These are phyloP conservation scores for Masticophis lateralis DNA, from an alignment of 2,797 vertebrate genomes.

Conservation along the genomic window DNA sequence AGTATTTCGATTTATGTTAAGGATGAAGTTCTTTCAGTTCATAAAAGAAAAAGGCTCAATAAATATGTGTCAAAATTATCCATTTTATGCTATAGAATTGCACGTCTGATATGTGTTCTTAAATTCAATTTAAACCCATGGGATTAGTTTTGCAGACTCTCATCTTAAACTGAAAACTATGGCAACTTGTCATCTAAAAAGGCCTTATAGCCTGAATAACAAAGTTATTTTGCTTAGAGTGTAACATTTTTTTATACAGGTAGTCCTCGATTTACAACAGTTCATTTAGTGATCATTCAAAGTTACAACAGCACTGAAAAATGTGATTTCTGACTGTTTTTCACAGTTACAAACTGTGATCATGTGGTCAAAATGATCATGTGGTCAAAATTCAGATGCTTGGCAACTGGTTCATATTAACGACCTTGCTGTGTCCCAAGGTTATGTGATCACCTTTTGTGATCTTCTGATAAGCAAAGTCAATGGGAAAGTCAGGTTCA, in stretches of 20 bases:
- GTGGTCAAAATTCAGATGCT: too few relatives aligned
- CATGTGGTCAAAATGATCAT: too few relatives aligned
- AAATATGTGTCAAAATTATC: neutral
- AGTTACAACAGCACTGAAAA: too few relatives aligned
- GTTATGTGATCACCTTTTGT: too few relatives aligned
- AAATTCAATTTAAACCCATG: neutral
- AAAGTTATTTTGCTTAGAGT: neutral
- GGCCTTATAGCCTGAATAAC: neutral
- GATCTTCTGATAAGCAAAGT: too few relatives aligned
- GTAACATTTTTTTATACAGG: neutral
- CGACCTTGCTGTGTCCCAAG: too few relatives aligned
- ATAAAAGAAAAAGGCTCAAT: neutral
- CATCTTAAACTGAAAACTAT: neutral
- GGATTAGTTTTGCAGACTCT: neutral
- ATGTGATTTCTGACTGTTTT: too few relatives aligned
- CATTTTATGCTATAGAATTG: neutral
- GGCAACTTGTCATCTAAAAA: neutral
- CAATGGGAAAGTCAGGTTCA: too few relatives aligned
- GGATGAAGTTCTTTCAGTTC: neutral
- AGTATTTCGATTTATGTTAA: neutral
- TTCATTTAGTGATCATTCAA: too few relatives aligned
- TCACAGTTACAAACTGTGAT: too few relatives aligned
- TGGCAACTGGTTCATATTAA: too few relatives aligned
- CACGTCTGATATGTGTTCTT: neutral
- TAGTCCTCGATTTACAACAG: too few relatives aligned